Percentiles rank a stretch among this genome's conserved stretches.
phyloP scores from a whole-genome alignment of 2,797 vertebrate genomes.

The Sternotherus odoratus region DNA sequence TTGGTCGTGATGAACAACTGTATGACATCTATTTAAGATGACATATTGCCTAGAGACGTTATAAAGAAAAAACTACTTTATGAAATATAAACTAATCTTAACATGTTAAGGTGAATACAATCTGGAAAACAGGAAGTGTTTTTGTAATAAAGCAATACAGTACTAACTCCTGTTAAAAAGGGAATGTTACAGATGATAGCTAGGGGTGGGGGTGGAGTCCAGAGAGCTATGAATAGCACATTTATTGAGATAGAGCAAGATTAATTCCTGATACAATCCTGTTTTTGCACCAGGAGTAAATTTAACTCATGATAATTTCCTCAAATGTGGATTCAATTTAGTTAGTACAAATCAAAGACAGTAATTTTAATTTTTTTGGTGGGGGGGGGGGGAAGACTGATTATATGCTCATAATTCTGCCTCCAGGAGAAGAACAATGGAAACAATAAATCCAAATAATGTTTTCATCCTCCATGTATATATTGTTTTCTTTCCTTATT shows the following conservation, averaged over 20 bases:
- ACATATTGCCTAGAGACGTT: not conserved
- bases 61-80: not conserved
- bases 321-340: not conserved
- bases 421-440: not conserved
- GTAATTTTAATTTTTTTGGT: fast-evolving
- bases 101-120: not conserved
- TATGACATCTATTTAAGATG: not conserved
- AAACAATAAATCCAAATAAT: not conserved
- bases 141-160: not conserved
- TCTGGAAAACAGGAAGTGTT: not conserved
- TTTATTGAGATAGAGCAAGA: not conserved
- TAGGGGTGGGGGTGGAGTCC: not conserved
- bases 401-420: not conserved
- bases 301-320: not conserved
- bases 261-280: not conserved
- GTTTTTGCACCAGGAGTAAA: not conserved
- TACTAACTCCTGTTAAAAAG: not conserved
- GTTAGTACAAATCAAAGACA: not conserved
- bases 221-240: not conserved
- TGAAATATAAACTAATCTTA: not conserved
- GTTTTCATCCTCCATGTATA: not conserved
- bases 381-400: not conserved
- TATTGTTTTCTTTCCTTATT: not conserved
- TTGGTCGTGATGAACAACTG: not conserved
- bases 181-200: not conserved